Evolutionary conservation across 2,113 vertebrate genomes (phyloP), one percentile per base, ranked within the genome.

Genomic region (Odocoileus hemionus): DNA sequence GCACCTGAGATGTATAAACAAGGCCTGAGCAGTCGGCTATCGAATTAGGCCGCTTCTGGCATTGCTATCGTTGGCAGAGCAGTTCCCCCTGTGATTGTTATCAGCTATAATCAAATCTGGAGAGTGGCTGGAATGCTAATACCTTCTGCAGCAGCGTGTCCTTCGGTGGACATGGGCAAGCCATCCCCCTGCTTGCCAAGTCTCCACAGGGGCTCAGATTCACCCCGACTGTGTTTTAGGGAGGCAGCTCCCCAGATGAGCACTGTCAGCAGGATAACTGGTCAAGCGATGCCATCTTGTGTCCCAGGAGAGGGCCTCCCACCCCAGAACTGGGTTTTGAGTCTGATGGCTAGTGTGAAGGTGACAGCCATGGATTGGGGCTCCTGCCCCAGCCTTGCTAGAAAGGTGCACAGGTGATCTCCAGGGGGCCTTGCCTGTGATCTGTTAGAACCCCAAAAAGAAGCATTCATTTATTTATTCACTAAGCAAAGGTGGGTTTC

Each of bases 81-180:
- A 97, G 98, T 98, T 96, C 90, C 98, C 97, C 97, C 98, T 61
- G 97, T 98, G 99, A 99, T 98, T 97, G 96, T 61, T 99, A 99
- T 99, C 99, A 97, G 96, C 98, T 97, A 64, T 99, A 99, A 99
- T 99, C 98, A 99, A 99, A 99, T 99, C 98, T 90, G 98, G 98
- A 88, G 98, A 98, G 98, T 93, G 94, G 97, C 96, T 96, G 98
- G 98, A 98, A 98, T 96, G 98, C 91, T 96, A 95, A 92, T 95
- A 91, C 97, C 95, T 96, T 98, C 87, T 87, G 96, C 97, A 93
- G 96, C 90, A 92, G 89, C 80, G 60, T 87, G 89, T 89, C 97
- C 97, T 97, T 96, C 94, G 43, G 39, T 1, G 3, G 64, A 91
- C 58, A 2, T 0, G 3, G 70, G 83, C 5, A 0, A 26, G 76